Percentiles rank a stretch among this genome's conserved stretches.
phyloP scores from a whole-genome alignment of 2,797 vertebrate genomes.

The Delichon dasypus region DNA sequence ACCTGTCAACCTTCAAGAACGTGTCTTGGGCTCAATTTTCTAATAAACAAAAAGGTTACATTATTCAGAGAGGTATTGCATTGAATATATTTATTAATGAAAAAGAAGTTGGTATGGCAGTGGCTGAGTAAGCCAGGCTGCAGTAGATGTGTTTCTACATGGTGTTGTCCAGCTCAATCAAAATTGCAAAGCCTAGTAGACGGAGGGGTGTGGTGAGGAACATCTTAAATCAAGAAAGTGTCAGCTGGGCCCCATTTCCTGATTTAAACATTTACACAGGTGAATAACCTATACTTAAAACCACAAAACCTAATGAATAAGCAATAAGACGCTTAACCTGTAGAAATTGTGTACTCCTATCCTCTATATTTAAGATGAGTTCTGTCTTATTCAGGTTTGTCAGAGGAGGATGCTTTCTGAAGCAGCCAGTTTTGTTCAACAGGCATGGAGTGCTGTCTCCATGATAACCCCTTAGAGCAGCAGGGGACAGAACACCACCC shows the following conservation, averaged over 20 bases:
- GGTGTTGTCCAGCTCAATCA: neutral
- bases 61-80: neutral
- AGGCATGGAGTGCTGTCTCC: neutral
- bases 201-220: neutral
- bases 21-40: neutral
- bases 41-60: neutral
- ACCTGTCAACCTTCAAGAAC: neutral
- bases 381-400: neutral
- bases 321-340: constrained; percentile 22
- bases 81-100: neutral
- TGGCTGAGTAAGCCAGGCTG: neutral
- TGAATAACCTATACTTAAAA: constrained; percentile 34
- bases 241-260: neutral
- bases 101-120: neutral
- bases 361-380: neutral
- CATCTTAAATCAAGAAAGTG: constrained; percentile 10
- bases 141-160: neutral
- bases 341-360: neutral
- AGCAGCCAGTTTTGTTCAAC: neutral
- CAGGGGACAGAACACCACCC: neutral
- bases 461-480: neutral
- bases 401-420: neutral
- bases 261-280: constrained; percentile 22
- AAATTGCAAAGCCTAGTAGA: neutral
- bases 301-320: constrained; percentile 33